A percentile compares a stretch with the other conserved stretches of the same genome.
These are phyloP conservation scores for Troides aeacus DNA, from an alignment of 2,888 invertebrate species.

Conservation along the genomic window DNA sequence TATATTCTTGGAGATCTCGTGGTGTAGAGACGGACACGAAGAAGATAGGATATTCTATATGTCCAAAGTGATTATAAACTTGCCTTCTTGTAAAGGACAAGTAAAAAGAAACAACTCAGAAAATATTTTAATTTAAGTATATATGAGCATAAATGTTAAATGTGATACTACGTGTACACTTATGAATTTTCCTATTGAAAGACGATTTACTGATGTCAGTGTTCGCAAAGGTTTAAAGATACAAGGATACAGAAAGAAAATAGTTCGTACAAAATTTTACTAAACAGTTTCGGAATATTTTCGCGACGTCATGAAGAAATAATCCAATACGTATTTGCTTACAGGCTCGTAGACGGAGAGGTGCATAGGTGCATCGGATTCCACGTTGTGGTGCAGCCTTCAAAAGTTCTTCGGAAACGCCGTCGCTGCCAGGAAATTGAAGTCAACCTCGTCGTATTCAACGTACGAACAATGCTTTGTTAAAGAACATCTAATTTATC, in stretches of 20 bases:
- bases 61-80: too few relatives aligned
- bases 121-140: too few relatives aligned
- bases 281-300: background rate
- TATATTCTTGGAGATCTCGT: too few relatives aligned
- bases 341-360: constrained; percentile 59
- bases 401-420: constrained; percentile 70
- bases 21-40: too few relatives aligned
- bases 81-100: too few relatives aligned
- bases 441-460: constrained; percentile 66
- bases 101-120: too few relatives aligned
- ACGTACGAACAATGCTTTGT: constrained; percentile 72
- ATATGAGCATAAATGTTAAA: too few relatives aligned
- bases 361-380: constrained; percentile 69
- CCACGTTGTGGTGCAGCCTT: constrained; percentile 60
- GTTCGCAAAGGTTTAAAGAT: background rate
- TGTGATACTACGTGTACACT: too few relatives aligned
- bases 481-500: constrained; percentile 78
- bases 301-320: constrained; percentile 45
- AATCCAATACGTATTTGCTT: constrained; percentile 59
- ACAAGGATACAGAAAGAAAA: background rate
- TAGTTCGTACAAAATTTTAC: background rate
- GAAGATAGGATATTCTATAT: too few relatives aligned
- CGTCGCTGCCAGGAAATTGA: constrained; percentile 74
- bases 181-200: too few relatives aligned
- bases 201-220: too few relatives aligned